Evolutionary conservation across 2,888 invertebrate genomes (phyloP).

Genomic region (Theretra japonica): DNA sequence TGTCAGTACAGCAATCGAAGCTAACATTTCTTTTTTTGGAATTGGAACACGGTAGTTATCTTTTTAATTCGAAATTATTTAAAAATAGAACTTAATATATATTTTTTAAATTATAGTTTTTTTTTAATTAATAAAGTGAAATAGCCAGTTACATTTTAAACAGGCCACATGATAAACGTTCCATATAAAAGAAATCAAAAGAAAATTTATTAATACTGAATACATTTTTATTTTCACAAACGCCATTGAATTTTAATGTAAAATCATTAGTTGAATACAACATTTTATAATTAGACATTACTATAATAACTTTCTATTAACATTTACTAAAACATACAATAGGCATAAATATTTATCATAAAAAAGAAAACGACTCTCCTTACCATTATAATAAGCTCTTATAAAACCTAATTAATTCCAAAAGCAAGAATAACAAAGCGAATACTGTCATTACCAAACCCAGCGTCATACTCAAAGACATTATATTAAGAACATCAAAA

Average conservation of each 20-base stretch:
- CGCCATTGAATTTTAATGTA: not conserved
- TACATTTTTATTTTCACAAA: not conserved
- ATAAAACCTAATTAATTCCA: constrained; percentile 18
- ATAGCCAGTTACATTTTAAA: no score
- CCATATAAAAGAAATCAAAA: no score
- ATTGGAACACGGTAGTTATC: not conserved
- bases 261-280: not conserved
- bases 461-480: constrained; percentile 65
- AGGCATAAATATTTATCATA: not conserved
- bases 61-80: no score
- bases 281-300: not conserved
- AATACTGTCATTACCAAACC: constrained; percentile 24
- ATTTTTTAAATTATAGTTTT: no score
- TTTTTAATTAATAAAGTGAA: no score
- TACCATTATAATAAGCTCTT: not conserved
- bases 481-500: constrained; percentile 76
- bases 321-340: not conserved
- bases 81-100: no score
- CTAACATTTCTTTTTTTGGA: not conserved
- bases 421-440: constrained; percentile 12
- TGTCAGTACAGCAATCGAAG: not conserved
- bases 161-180: no score
- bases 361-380: not conserved
- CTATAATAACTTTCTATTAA: not conserved
- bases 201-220: no score